Percentiles rank a stretch among this genome's conserved stretches.
Evolutionary conservation across 2,888 invertebrate genomes (phyloP).

Genomic region (Acanthosepion esculentum): DNA sequence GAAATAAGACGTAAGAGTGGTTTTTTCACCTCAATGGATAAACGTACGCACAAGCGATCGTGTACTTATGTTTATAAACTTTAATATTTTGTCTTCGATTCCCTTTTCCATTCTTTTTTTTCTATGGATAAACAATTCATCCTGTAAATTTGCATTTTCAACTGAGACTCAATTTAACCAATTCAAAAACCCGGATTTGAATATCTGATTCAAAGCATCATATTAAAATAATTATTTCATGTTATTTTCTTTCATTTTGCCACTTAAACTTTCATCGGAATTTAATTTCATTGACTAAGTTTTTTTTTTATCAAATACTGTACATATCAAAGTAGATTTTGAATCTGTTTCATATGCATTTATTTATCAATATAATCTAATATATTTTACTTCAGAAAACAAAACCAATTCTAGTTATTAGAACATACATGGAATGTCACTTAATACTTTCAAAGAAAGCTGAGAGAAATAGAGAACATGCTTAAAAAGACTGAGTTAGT

Average conservation of each 20-base stretch:
- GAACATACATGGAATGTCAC: slow-evolving; percentile 18
- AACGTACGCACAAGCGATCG: too few relatives aligned
- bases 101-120: background rate
- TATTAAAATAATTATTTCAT: background rate
- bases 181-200: background rate
- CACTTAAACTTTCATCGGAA: background rate
- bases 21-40: too few relatives aligned
- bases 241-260: background rate
- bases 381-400: background rate
- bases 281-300: background rate
- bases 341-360: background rate
- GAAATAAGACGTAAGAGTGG: accelerated
- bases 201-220: background rate
- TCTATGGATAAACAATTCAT: background rate
- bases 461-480: too few relatives aligned
- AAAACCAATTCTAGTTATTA: background rate
- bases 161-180: background rate
- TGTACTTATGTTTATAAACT: background rate
- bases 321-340: background rate
- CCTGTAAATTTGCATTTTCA: background rate
- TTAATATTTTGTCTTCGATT: background rate
- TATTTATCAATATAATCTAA: background rate
- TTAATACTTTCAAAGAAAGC: background rate
- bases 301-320: background rate
- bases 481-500: too few relatives aligned